Evolutionary conservation across 1,140 invertebrate genomes (phyloP), one percentile per base, ranked within the genome.

Genomic region (Drosophila tani): DNA sequence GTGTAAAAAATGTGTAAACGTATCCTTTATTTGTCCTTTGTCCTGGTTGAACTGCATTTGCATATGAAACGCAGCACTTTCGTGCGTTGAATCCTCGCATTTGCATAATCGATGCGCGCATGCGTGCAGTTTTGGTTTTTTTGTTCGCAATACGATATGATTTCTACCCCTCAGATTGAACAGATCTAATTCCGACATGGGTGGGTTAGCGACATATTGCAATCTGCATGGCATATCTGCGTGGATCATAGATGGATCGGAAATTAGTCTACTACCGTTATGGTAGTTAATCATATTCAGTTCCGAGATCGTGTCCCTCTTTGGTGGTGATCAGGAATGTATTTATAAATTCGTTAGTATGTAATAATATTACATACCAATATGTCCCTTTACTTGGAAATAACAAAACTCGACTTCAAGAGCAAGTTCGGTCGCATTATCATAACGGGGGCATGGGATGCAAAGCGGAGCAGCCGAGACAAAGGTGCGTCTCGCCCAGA

Each of bases 1-100:
- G 88, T 91, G 88, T 91, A 88, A 88, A 88, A 82, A 91, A 78
- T 79, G 81, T 82, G 78, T 82, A 91, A 91, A 86, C 79, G 81
- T 83, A 91, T 91, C 74, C 80, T 82, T 85, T 85, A 77, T 79
- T 56, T 82, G 41, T 27, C 59, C 65, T 83, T 79, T 79, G 63
- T 79, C 66, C 21, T 24, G 21, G 21, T 24, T 63, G 32, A 50
- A 49, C 56, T 58, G 60, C 38, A 90, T 90, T 90, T 90, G 86
- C 86, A 90, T 90, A 91, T 91, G 86, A 90, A 90, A 82, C 57
- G 76, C 69, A 90, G 63, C 69, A 82, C 75, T 74, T 69, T 45
- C 21, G 45, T 38, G 47, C 50, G 35, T 24, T 45, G 27, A 53
- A 51, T 43, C 24, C 19, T 27, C 5, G 21, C 46, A 87, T 91